A percentile compares a stretch with the other conserved stretches of the same genome.
Evolutionary conservation across 2,797 vertebrate species (phyloP).

Genomic region (Urosaurus nigricauda): DNA sequence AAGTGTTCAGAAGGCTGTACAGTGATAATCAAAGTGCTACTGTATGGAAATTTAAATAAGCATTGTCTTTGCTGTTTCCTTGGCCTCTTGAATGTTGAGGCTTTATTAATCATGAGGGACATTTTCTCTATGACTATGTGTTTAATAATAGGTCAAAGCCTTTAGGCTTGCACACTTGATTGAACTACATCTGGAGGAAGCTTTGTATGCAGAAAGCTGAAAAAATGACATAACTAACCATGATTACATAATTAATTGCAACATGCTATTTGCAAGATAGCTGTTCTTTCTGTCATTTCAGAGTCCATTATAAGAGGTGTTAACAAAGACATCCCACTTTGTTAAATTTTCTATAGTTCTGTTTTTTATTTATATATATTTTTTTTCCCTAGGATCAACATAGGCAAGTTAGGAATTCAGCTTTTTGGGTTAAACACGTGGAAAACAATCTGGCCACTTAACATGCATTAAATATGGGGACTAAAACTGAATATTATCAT

Average conservation of each 20-base stretch:
- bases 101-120: constrained; percentile 23
- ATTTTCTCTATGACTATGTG: constrained; percentile 43
- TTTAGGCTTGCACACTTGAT: constrained; percentile 71
- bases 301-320: background rate
- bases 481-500: constrained; percentile 14
- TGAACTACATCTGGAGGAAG: constrained; percentile 66
- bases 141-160: constrained; percentile 73
- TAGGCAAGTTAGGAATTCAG: background rate
- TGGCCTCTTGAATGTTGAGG: constrained; percentile 39
- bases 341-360: background rate
- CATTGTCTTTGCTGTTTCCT: background rate
- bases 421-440: background rate
- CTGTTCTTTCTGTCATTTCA: background rate
- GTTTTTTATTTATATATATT: background rate
- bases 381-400: background rate
- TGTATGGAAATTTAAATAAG: background rate
- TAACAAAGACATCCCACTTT: background rate
- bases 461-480: background rate
- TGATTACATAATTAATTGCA: constrained; percentile 65
- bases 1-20: background rate
- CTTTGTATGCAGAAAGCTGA: constrained; percentile 56
- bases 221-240: constrained; percentile 70
- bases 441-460: background rate
- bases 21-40: background rate
- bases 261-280: constrained; percentile 32